A percentile compares a stretch with the other conserved stretches of the same genome.
These are phyloP conservation scores for Eristalis pertinax DNA, from an alignment of 2,888 invertebrate genomes.

Conservation along the genomic window DNA sequence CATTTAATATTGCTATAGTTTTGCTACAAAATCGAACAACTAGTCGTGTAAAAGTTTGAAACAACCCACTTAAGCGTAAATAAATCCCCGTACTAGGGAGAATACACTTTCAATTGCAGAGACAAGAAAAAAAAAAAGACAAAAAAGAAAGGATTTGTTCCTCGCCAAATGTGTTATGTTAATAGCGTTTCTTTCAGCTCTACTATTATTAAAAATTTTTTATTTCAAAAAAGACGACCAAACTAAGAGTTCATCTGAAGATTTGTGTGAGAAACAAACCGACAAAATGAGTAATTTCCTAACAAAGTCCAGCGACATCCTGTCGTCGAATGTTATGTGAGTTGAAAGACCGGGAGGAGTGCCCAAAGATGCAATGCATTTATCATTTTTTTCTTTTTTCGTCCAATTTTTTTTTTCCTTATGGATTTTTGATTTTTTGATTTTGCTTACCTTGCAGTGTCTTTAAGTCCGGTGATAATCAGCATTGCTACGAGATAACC, in stretches of 20 bases:
- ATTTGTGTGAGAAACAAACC: constrained; percentile 16
- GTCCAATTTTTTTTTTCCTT: not conserved
- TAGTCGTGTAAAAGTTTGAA: not conserved
- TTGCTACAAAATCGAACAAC: not conserved
- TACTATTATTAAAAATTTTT: constrained; percentile 68
- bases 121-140: not conserved
- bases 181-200: constrained; percentile 68
- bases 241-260: constrained; percentile 3
- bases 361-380: not conserved
- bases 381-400: not conserved
- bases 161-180: constrained; percentile 72
- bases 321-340: constrained; percentile 68
- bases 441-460: constrained; percentile 72
- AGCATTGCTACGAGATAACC: constrained; percentile 78
- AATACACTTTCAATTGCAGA: not conserved
- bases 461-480: constrained; percentile 78
- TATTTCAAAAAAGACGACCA: constrained; percentile 52
- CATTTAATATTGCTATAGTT: constrained; percentile 20
- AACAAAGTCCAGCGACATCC: constrained; percentile 54
- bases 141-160: constrained; percentile 35
- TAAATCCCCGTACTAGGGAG: not conserved
- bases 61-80: not conserved
- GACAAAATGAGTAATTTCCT: constrained; percentile 62
- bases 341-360: constrained; percentile 56
- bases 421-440: not conserved